Base-by-base conservation (phyloP, 2,888 invertebrate genomes). In the Bimastos eiseni region DNA sequence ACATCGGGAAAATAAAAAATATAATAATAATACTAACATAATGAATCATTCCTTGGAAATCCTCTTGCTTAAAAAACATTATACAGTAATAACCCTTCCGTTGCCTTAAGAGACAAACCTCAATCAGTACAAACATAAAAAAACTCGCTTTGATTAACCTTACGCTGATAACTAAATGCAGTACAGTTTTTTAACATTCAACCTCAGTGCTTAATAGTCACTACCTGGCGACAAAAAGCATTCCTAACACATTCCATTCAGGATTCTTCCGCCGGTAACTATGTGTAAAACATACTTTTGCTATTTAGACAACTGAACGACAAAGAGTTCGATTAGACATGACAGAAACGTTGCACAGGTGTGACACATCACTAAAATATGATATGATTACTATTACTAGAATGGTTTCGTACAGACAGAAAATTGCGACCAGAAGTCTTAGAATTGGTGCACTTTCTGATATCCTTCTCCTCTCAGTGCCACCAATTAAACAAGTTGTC, bases 301-400 rank as follows among this genome's bases (percentile, higher is more conserved):
- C 13, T 86, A 86, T 86, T 36, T 86, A 36, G 36, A 86, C 70
- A 70, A 49, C 49, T 49, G 30, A 70, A 70, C n/a, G 70, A 70
- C n/a, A 1, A n/a, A 70, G n/a, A 30, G 70, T 70, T 70, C n/a
- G 70, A 70, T 30, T n/a, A 8, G 11, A 30, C 70, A 70, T n/a
- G 70, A 70, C 30, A n/a, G 30, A n/a, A n/a, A 11, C 13, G 70
- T 70, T 11, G 70, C 70, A 37, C 11, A 24, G 21, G 1, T 86
- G 34, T 19, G 37, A 36, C 86, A 86, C 34, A 86, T 36, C 34
- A 86, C 86, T 86, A 37, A 86, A 86, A 86, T 70, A 37, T 86
- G 86, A 86, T 86, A 86, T 86, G 86, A 34, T 86, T 86, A 36
- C 86, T 86, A 86, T 86, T 86, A 86, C 86, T 86, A 86, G 86